Evolutionary conservation across 2,797 vertebrate species (phyloP).

Genomic region (Falco peregrinus): DNA sequence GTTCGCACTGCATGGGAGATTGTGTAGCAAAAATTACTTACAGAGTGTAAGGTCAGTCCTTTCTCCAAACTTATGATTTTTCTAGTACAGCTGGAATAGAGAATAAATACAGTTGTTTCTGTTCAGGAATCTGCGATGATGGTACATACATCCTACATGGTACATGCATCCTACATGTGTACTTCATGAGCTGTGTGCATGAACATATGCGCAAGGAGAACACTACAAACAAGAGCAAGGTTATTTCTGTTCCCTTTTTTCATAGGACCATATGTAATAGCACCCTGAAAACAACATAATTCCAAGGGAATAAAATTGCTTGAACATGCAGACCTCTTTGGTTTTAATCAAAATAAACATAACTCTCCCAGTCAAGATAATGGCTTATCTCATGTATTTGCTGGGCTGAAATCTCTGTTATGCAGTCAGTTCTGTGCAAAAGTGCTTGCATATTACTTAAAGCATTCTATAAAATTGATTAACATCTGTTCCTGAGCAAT

Average conservation of each 20-base stretch:
- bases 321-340: background rate
- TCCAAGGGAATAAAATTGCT: slow-evolving; percentile 14
- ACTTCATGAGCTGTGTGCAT: background rate
- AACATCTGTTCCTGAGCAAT: slow-evolving; percentile 30
- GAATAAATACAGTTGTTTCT: background rate
- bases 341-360: slow-evolving; percentile 22
- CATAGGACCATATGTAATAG: background rate
- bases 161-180: background rate
- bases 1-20: background rate
- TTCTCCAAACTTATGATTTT: background rate
- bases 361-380: slow-evolving; percentile 4
- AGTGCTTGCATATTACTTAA: slow-evolving; percentile 58
- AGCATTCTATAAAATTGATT: slow-evolving; percentile 57
- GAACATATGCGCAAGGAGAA: background rate
- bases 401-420: slow-evolving; percentile 29
- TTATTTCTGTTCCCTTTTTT: background rate
- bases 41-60: background rate
- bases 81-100: background rate
- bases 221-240: background rate
- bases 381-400: slow-evolving; percentile 32
- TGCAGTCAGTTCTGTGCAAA: background rate
- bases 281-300: background rate
- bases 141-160: background rate
- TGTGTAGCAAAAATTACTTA: background rate
- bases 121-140: background rate